These are phyloP conservation scores for Byasa hedistus DNA, from an alignment of 2,888 invertebrate species.

Conservation along the genomic window DNA sequence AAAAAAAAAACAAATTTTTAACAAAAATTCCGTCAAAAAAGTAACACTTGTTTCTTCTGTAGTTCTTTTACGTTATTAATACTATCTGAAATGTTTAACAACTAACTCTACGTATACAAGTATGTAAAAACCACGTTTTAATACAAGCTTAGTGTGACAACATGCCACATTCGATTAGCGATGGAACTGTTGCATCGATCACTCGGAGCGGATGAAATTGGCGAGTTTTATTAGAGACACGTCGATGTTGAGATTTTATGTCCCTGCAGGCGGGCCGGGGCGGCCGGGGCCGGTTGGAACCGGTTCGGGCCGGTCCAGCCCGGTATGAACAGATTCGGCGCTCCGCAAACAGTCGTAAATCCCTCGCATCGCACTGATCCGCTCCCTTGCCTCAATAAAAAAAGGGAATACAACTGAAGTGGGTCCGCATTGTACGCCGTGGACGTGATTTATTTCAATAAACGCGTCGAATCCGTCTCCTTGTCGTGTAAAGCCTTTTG, in stretches of 20 bases:
- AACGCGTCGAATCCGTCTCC: constrained; percentile 43
- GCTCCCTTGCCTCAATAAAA: constrained; percentile 45
- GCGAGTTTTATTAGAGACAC: constrained; percentile 52
- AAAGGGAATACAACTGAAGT: constrained; percentile 39
- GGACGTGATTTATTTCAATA: constrained; percentile 64
- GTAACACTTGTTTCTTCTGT: no score
- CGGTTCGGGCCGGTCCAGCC: constrained; percentile 31
- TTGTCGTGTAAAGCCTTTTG: constrained; percentile 26
- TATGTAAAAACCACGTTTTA: no score
- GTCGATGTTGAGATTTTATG: constrained; percentile 57
- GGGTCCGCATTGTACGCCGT: constrained; percentile 44
- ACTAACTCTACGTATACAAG: not conserved
- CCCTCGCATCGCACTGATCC: constrained; percentile 58
- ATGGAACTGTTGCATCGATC: constrained; percentile 8
- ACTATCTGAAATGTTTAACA: not conserved
- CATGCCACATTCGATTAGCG: constrained; percentile 1
- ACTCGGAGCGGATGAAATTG: constrained; percentile 47
- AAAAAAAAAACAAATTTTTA: not conserved
- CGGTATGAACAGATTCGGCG: constrained; percentile 57
- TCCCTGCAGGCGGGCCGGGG: constrained; percentile 46
- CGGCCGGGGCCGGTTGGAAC: constrained; percentile 25
- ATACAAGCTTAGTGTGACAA: not conserved
- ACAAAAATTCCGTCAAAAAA: not conserved
- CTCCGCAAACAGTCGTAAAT: constrained; percentile 67
- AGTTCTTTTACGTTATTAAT: no score